Evolutionary conservation across 2,797 vertebrate genomes (phyloP).

Genomic region (Leontopithecus rosalia): DNA sequence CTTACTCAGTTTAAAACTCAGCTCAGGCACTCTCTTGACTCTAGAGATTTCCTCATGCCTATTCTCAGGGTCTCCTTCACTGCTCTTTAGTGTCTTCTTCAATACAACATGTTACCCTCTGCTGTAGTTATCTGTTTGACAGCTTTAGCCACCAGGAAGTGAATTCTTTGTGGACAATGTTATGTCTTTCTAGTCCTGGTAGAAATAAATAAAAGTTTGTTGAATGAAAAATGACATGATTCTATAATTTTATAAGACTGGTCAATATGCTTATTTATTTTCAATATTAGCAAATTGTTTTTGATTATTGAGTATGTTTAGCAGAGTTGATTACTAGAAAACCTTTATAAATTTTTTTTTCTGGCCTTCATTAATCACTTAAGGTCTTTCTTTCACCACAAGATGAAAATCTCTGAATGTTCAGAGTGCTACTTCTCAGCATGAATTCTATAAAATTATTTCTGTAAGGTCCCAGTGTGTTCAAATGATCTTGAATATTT

Average conservation of each 20-base stretch:
- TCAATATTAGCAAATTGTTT: neutral
- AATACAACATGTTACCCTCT: neutral
- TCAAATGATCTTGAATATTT: neutral
- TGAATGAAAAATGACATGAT: neutral
- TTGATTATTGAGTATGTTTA: neutral
- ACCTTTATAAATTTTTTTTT: neutral
- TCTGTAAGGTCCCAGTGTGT: neutral
- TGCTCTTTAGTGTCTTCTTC: neutral
- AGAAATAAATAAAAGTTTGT: neutral
- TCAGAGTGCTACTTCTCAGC: neutral
- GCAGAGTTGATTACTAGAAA: neutral
- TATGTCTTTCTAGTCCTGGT: neutral
- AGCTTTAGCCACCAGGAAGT: neutral
- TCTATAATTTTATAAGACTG: neutral
- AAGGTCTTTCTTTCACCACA: neutral
- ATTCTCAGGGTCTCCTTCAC: neutral
- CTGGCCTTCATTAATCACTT: neutral
- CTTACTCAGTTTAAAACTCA: neutral
- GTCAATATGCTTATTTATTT: neutral
- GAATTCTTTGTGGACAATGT: neutral
- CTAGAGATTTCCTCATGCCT: neutral
- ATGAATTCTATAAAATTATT: neutral
- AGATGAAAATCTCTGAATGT: neutral
- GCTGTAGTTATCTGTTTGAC: neutral
- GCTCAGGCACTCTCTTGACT: neutral